phyloP scores from a whole-genome alignment of 2,888 invertebrate species.

The Cantharis rufa region DNA sequence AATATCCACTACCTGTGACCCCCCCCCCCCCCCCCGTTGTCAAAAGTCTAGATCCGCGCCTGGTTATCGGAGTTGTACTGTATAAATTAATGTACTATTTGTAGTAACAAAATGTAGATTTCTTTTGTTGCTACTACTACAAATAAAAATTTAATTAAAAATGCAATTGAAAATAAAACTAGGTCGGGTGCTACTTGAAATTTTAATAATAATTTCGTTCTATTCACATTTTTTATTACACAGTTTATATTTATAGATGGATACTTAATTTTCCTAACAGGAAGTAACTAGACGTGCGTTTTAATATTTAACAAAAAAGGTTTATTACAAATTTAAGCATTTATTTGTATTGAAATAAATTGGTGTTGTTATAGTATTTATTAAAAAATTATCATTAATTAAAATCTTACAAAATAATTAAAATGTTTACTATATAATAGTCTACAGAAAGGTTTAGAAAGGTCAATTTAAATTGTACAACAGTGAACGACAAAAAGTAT shows the following conservation, averaged over 20 bases:
- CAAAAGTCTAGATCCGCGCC: no score
- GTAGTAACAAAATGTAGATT: no score
- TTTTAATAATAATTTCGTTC: background rate
- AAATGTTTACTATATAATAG: no score
- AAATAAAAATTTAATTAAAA: no score
- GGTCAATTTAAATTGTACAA: no score
- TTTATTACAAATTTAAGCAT: background rate
- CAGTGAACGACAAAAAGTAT: background rate
- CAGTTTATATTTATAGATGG: background rate
- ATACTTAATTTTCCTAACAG: background rate
- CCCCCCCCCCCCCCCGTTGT: no score
- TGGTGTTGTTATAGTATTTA: background rate
- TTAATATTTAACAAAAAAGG: background rate
- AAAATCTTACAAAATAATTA: background rate
- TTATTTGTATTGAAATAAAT: background rate
- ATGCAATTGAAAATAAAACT: no score
- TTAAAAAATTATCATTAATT: background rate
- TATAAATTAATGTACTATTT: no score
- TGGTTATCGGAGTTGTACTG: no score
- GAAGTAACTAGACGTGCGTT: background rate
- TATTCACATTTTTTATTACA: background rate
- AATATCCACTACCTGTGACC: no score
- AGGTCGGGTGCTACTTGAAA: no score
- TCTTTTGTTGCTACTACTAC: no score
- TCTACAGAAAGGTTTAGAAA: background rate